Base-by-base conservation (phyloP, 1,140 invertebrate species). In the Anoplophora glabripennis region DNA sequence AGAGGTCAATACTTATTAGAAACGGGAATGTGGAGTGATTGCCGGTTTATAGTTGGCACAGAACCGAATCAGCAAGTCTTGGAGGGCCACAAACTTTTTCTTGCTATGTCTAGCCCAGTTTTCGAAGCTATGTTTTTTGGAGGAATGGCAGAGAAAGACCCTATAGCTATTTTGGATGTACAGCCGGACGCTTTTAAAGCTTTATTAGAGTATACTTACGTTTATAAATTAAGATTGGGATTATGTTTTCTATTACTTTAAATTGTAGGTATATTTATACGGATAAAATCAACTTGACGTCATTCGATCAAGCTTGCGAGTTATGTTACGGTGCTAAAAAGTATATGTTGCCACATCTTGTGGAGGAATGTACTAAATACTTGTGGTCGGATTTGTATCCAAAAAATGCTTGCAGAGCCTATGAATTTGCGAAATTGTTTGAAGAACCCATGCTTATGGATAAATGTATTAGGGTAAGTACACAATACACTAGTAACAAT, bases 271-370 rank as follows among this genome's bases (percentile, higher is more conserved):
- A 91, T 64, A 89, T 93, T 44, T 93, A 93, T 69, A 89, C 87
- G 8, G 89, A 92, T 66, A 81, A 86, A 63, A 87, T 92, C 40
- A 85, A 86, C 59, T 81, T 93, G 8, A 82, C 81, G 48, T 89
- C 88, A 7, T 91, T 91, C 72, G 89, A 92, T 65, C 84, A 91
- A 68, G 90, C 89, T 0, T 92, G 89, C 75, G 89, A 93, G 64
- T 75, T 93, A 10, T 93, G 89, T 72, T 92, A 92, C 75, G 89
- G 88, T 53, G 90, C 90, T 10, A 93, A 93, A 67, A 93, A 93
- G 67, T 93, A 93, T 67, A 90, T 93, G 87, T 70, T 93, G 14
- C 89, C 90, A 1, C 83, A 86, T 73, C 77, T 93, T 4, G 87
- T 92, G 0, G 85, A 89, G 57, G 83, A 89, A 66, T 93, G 91